Evolutionary conservation across 2,888 invertebrate species (phyloP).

Genomic region (Hylaea fasciaria): DNA sequence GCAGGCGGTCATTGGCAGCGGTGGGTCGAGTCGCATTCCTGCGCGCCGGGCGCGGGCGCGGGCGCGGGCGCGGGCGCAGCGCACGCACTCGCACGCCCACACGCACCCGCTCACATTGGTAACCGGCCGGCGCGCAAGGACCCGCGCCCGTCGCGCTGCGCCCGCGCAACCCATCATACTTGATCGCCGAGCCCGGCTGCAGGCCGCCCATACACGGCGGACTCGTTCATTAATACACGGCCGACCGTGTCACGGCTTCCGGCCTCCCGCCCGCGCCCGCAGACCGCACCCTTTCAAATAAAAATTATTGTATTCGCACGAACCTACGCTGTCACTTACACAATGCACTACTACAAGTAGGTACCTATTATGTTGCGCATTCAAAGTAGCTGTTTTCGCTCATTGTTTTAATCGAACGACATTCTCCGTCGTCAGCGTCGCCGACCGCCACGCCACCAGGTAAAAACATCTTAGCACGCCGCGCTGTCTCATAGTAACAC

Average conservation of each 20-base stretch:
- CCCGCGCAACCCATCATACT: constrained; percentile 2
- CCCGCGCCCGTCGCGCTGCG: constrained; percentile 2
- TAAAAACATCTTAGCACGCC: too few species aligned
- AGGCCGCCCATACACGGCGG: constrained; percentile 44
- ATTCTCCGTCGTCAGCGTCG: constrained; percentile 33
- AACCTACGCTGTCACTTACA: constrained; percentile 55
- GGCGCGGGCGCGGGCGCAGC: too few species aligned
- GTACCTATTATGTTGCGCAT: constrained; percentile 49
- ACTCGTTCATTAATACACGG: constrained; percentile 77
- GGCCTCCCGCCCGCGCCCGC: constrained; percentile 56
- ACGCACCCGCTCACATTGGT: constrained; percentile 49
- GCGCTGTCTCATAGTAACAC: constrained; percentile 33
- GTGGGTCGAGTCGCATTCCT: constrained; percentile 81
- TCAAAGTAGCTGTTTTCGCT: constrained; percentile 48
- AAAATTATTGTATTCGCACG: constrained; percentile 75
- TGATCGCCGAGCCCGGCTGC: constrained; percentile 5
- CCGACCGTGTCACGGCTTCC: constrained; percentile 77
- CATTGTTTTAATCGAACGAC: constrained; percentile 47
- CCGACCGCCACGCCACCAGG: too few species aligned
- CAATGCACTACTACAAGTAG: constrained; percentile 57
- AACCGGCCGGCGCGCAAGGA: constrained; percentile 10
- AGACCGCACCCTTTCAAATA: constrained; percentile 67
- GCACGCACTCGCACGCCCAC: constrained; percentile 72
- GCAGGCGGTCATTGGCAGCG: constrained; percentile 83
- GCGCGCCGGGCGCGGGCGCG: constrained; percentile 58